Percentiles rank a stretch among this genome's conserved stretches.
Evolutionary conservation across 2,888 invertebrate genomes (phyloP).

Genomic region (Cyaniris semiargus): DNA sequence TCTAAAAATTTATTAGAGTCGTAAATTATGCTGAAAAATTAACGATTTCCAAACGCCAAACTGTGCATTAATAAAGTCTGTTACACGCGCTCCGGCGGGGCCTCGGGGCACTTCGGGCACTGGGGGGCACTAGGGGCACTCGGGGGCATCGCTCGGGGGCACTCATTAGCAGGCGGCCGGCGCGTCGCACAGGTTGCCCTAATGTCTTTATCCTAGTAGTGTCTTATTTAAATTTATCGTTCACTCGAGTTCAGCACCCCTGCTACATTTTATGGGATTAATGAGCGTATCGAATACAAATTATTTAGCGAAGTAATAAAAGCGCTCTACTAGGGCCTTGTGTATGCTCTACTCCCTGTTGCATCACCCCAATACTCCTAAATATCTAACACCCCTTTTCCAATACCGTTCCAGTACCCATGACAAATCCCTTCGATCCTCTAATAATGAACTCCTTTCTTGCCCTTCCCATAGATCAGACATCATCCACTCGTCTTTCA

Average conservation of each 20-base stretch:
- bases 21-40: background rate
- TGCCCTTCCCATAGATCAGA: too few relatives aligned
- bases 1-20: background rate
- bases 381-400: too few relatives aligned
- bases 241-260: slow-evolving; percentile 34
- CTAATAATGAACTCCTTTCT: too few relatives aligned
- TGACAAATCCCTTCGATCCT: too few relatives aligned
- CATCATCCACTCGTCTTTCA: too few relatives aligned
- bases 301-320: background rate
- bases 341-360: too few relatives aligned
- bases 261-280: slow-evolving; percentile 8
- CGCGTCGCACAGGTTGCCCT: slow-evolving; percentile 43
- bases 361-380: too few relatives aligned
- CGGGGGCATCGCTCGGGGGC: slow-evolving; percentile 18
- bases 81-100: slow-evolving; percentile 29
- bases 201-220: slow-evolving; percentile 46
- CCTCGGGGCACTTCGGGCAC: background rate
- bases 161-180: slow-evolving; percentile 43
- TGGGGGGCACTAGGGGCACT: background rate
- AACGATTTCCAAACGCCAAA: slow-evolving; percentile 29
- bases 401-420: too few relatives aligned
- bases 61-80: slow-evolving; percentile 33
- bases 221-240: slow-evolving; percentile 44
- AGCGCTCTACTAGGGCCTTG: too few relatives aligned
- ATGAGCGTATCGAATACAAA: slow-evolving; percentile 15